phyloP scores from a whole-genome alignment of 2,888 invertebrate genomes.

The Hololepta plana region DNA sequence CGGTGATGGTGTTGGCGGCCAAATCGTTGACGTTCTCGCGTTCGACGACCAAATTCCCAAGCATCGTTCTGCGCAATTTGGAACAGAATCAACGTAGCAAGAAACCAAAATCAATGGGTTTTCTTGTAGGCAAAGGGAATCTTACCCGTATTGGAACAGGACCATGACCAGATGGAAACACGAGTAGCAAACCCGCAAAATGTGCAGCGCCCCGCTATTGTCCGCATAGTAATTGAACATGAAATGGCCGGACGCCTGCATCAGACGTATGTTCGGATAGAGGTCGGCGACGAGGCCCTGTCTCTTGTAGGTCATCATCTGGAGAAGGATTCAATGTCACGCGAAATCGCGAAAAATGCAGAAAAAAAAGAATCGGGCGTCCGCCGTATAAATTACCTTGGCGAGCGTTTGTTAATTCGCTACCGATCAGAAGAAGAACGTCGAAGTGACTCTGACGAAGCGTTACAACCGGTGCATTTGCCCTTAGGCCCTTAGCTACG shows the following conservation, averaged over 20 bases:
- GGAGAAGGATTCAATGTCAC: slow-evolving; percentile 5
- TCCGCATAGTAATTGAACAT: slow-evolving; percentile 60
- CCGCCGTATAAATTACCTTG: too few species aligned
- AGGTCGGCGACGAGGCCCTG: slow-evolving; percentile 66
- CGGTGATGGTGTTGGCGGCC: slow-evolving; percentile 63
- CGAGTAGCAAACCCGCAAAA: slow-evolving; percentile 39
- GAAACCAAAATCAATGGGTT: not conserved
- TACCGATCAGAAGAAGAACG: too few species aligned
- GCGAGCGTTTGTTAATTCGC: too few species aligned
- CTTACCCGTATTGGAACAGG: slow-evolving; percentile 36
- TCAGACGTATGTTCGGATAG: slow-evolving; percentile 64
- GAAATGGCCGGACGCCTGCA: slow-evolving; percentile 62
- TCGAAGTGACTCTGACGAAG: too few species aligned
- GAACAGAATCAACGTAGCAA: too few species aligned
- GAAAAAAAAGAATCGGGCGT: too few species aligned
- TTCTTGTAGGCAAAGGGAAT: not conserved
- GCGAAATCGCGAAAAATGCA: not conserved
- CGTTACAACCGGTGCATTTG: too few species aligned
- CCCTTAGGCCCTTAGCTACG: too few species aligned
- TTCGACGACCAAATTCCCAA: slow-evolving; percentile 49
- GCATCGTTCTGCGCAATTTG: slow-evolving; percentile 36
- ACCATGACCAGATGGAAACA: slow-evolving; percentile 41
- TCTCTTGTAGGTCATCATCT: slow-evolving; percentile 37
- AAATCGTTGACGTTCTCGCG: slow-evolving; percentile 55
- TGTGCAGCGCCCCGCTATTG: slow-evolving; percentile 30